Percentiles rank a stretch among this genome's conserved stretches.
These are phyloP conservation scores for Drosophila pseudoobscura DNA, from an alignment of 1,140 invertebrate genomes.

Conservation along the genomic window DNA sequence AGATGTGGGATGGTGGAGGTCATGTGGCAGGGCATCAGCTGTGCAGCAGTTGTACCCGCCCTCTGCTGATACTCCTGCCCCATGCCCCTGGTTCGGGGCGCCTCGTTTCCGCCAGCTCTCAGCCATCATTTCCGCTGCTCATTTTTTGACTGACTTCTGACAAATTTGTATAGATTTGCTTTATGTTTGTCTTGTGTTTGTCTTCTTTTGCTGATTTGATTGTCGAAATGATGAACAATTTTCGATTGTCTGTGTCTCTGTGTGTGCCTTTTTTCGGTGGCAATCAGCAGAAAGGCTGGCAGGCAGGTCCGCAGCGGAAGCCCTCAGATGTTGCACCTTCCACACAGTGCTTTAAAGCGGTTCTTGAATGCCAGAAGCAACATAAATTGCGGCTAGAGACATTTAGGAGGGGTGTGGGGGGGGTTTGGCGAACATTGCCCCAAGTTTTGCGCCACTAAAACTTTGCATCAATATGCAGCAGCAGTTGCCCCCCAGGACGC, in stretches of 20 bases:
- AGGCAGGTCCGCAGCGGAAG: background rate
- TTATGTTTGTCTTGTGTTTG: conserved; percentile 55
- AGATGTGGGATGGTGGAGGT: conserved; percentile 22
- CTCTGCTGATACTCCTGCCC: conserved; percentile 10
- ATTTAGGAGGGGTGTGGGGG: too few species aligned
- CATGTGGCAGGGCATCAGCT: conserved; percentile 46
- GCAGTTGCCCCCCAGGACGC: conserved; percentile 2
- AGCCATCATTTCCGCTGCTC: conserved; percentile 79
- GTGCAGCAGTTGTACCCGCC: conserved; percentile 43
- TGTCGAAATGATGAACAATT: conserved; percentile 59
- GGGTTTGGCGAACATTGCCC: conserved; percentile 33
- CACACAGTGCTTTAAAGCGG: background rate
- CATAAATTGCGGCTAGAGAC: conserved; percentile 65
- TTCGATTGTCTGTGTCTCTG: conserved; percentile 59
- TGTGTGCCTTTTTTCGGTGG: conserved; percentile 18
- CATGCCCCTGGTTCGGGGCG: conserved; percentile 44
- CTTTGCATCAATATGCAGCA: conserved; percentile 69
- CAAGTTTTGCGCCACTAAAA: conserved; percentile 63
- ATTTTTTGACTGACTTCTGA: conserved; percentile 70
- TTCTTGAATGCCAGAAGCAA: conserved; percentile 42
- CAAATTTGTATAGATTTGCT: conserved; percentile 54
- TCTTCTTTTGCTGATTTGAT: conserved; percentile 68
- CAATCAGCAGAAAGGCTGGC: conserved; percentile 35
- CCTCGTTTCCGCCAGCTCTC: conserved; percentile 64
- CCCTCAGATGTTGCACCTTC: conserved; percentile 29